A percentile compares a stretch with the other conserved stretches of the same genome.
Conservation (phyloP, 2,888 invertebrate genomes). For the Cosmia pyralina region DNA sequence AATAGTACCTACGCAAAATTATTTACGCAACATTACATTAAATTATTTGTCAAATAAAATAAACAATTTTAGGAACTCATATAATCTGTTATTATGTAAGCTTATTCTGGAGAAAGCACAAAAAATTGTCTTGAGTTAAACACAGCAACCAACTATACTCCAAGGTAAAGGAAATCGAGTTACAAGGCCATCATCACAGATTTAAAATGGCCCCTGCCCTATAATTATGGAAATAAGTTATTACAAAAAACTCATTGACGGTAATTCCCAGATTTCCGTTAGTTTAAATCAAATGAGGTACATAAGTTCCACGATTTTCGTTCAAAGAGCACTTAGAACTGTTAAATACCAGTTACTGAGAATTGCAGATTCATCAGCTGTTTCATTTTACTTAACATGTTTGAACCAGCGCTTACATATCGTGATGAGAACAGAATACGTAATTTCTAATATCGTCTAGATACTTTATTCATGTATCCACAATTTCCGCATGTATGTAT, state of each 20-base stretch:
- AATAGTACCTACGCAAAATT: too few relatives aligned
- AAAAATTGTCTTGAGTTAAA: too few relatives aligned
- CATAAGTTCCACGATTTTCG: constrained; percentile 9
- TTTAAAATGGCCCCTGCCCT: not conserved
- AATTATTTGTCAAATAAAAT: too few relatives aligned
- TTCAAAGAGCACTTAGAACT: constrained; percentile 40
- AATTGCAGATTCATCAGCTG: constrained; percentile 3
- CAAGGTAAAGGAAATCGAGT: too few relatives aligned
- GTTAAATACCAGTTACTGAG: constrained; percentile 23
- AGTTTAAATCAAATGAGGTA: not conserved
- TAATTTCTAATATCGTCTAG: not conserved
- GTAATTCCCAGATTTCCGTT: not conserved
- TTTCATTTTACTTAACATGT: not conserved
- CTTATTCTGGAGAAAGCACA: too few relatives aligned
- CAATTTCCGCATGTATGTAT: too few relatives aligned
- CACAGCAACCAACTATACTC: too few relatives aligned
- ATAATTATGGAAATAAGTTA: not conserved
- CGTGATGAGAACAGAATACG: not conserved
- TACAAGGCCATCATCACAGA: not conserved
- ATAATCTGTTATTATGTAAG: too few relatives aligned
- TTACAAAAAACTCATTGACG: not conserved
- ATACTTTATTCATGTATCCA: not conserved
- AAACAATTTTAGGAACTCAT: too few relatives aligned
- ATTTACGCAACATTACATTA: too few relatives aligned
- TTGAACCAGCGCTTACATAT: not conserved